Base-by-base conservation (phyloP, 2,797 vertebrate genomes). In the Astyanax mexicanus region DNA sequence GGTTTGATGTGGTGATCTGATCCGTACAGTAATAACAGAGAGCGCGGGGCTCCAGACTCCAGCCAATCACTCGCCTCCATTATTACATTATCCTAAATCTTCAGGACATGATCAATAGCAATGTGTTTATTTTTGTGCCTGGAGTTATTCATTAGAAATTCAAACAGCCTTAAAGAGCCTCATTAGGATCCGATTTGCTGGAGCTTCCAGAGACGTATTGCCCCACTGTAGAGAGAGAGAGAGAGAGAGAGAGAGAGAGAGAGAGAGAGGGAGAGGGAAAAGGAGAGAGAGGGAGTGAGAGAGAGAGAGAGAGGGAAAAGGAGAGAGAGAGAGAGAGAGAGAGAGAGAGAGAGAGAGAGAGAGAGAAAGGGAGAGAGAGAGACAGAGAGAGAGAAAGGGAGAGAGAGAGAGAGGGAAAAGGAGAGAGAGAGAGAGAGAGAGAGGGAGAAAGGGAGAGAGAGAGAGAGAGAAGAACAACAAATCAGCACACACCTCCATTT, bases 121-220 rank as follows among this genome's bases (percentile, higher is more conserved):
- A 91, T 90, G 86, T 92, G 91, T 93, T 94, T 92, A 91, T 93
- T 90, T 90, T 88, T 75, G 87, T 84, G 88, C 80, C 73, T 84
- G 71, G 85, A 84, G 89, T 90, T 88, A 92, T 92, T 92, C 90
- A 93, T 92, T 92, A 92, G 88, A 84, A 88, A 90, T 90, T 90
- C 87, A 88, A 90, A 89, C 87, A 83, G 80, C 79, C 86, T 86
- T 90, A 86, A 89, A 86, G 87, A 91, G 89, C 87, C 88, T 89
- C 84, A 87, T 82, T 87, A 90, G 85, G 75, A 78, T 85, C 88
- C 83, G 85, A 89, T 90, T 77, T 89, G 87, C 90, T 80, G 85
- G 89, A 81, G 80, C 72, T 88, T 85, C 80, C 69, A 80, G 81
- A 87, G 84, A 89, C 67, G 54, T 80, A 86, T 88, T 88, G 80